Conservation (phyloP, 2,888 invertebrate species). For the Steinernema scapterisci region DNA sequence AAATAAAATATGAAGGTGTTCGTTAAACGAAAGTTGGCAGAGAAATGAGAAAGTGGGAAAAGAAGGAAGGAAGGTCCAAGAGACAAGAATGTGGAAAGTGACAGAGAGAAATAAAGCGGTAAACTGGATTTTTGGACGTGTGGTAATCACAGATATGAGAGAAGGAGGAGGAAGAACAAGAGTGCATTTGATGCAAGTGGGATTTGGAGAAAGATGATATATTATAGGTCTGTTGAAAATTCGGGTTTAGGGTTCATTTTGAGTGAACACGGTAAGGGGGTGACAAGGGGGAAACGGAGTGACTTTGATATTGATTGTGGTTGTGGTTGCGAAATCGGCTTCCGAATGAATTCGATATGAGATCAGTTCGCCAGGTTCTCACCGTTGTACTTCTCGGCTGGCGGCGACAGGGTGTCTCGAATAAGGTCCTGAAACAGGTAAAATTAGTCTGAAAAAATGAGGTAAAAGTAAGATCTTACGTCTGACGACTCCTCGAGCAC, state of each 20-base stretch:
- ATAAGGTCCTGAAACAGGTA: neutral
- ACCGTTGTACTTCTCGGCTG: constrained; percentile 20
- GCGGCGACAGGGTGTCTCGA: neutral
- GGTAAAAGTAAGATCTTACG: too few species aligned
- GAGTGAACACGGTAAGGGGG: neutral
- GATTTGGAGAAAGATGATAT: too few species aligned
- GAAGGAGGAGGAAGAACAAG: neutral
- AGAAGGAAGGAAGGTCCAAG: neutral
- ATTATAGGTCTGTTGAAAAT: constrained; percentile 1
- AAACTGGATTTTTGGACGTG: constrained; percentile 1
- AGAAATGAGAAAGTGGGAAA: neutral
- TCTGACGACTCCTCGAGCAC: neutral
- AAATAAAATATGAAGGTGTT: neutral
- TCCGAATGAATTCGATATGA: constrained; percentile 28
- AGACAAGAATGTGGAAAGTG: neutral
- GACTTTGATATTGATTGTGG: constrained; percentile 17
- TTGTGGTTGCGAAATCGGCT: constrained; percentile 26
- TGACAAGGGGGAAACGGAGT: neutral
- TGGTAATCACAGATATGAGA: constrained; percentile 20
- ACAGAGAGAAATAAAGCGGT: neutral
- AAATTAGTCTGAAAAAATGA: too few species aligned
- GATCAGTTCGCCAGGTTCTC: constrained; percentile 29
- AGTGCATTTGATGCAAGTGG: constrained; percentile 28
- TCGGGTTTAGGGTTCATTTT: neutral
- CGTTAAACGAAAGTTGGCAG: neutral